These are phyloP conservation scores for Theropithecus gelada DNA, from an alignment of 2,113 vertebrate species.

Conservation along the genomic window DNA sequence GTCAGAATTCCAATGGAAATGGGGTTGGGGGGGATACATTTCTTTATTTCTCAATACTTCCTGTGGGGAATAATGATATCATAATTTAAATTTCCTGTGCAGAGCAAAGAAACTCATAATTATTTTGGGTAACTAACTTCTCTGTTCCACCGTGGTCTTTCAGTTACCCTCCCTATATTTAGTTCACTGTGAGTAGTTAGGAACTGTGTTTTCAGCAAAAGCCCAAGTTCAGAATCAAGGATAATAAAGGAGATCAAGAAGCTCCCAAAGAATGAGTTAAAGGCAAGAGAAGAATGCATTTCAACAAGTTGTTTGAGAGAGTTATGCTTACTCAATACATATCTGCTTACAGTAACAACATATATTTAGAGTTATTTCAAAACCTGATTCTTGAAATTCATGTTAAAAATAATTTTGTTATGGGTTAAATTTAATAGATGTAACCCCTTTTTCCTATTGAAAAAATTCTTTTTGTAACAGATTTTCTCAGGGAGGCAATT, in stretches of 20 bases:
- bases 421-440: not conserved
- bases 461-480: not conserved
- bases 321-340: not conserved
- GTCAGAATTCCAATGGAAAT: not conserved
- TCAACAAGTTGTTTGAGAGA: not conserved
- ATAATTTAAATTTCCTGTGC: slow-evolving; percentile 20
- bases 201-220: not conserved
- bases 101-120: not conserved
- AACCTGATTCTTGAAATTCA: slow-evolving; percentile 11
- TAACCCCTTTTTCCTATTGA: not conserved
- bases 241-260: not conserved
- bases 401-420: not conserved
- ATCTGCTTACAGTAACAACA: not conserved
- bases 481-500: slow-evolving; percentile 3
- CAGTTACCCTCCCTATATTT: not conserved
- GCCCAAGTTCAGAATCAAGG: not conserved
- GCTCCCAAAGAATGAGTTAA: not conserved
- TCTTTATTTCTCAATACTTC: not conserved
- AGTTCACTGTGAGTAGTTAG: not conserved
- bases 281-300: not conserved
- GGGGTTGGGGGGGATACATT: not conserved
- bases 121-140: not conserved
- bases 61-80: not conserved
- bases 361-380: not conserved
- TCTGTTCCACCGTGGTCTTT: not conserved